phyloP scores from a whole-genome alignment of 2,113 vertebrate genomes.

The Hippoglossus stenolepis region DNA sequence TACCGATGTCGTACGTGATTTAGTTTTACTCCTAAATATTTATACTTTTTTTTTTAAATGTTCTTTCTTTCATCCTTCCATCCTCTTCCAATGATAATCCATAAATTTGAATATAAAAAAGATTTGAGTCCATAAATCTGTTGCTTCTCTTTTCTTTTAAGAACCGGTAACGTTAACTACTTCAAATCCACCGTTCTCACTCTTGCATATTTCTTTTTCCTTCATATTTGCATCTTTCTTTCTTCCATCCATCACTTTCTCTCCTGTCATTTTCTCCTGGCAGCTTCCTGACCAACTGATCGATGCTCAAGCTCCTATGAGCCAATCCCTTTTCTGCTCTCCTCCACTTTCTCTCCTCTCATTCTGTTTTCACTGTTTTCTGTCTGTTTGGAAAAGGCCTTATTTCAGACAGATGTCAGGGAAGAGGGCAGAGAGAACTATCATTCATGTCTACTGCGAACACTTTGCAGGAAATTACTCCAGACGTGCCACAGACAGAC shows the following conservation, averaged over 20 bases:
- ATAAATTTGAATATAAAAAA: neutral
- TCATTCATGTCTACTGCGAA: constrained; percentile 52
- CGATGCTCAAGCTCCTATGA: neutral
- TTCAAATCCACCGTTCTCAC: too few species aligned
- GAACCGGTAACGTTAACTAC: neutral
- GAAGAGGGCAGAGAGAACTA: constrained; percentile 25
- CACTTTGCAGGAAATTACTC: constrained; percentile 66
- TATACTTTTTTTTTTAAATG: too few species aligned
- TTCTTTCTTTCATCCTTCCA: neutral
- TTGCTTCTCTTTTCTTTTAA: neutral
- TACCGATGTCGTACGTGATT: too few species aligned
- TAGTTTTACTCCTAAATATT: too few species aligned
- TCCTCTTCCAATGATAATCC: neutral
- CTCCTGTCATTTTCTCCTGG: neutral
- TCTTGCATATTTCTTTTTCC: neutral
- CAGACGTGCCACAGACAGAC: constrained; percentile 16
- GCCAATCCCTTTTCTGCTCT: neutral
- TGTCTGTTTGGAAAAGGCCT: constrained; percentile 31
- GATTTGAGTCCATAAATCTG: neutral
- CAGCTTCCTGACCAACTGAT: constrained; percentile 11
- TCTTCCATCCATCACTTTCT: neutral
- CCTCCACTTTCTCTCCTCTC: neutral
- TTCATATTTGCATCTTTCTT: neutral
- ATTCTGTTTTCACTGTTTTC: too few species aligned
- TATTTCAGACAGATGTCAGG: constrained; percentile 30